Base-by-base conservation (phyloP, 2,113 vertebrate genomes). In the Pelusios castaneus region DNA sequence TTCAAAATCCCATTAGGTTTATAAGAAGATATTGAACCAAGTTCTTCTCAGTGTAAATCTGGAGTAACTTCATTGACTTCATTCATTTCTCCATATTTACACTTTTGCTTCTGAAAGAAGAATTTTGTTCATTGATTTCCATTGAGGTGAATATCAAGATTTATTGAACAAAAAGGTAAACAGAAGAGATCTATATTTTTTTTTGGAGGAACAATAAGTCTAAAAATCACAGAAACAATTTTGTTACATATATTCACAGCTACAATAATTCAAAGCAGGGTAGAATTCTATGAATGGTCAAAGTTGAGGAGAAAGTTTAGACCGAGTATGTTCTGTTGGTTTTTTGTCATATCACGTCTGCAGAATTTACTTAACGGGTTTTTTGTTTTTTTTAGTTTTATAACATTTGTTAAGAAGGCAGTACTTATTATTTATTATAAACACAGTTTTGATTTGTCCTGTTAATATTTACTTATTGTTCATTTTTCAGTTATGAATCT, bases 381-480 rank as follows among this genome's bases (percentile, higher is more conserved):
- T 94, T 47, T 47, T 47, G 47, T 87, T 94, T 81, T 92, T 67
- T 67, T 34, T 34, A 21, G 34, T 34, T 67, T 21, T 67, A 21
- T 19, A 34, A 16, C 14, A 34, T 63, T 63, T 63, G 60, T 63
- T 63, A 17, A 63, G 60, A 63, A 63, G 60, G 31, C 34, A n/a
- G 79, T 82, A 84, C 8, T 0, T 94, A 10, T n/a, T 63, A 63
- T 92, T 96, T 90, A 83, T 88, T 79, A 41, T 43, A 55, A 43
- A 76, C 90, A 92, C 0, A 0, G 75, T 92, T 94, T 90, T 3
- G 38, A 34, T 93, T 84, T 34, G 41, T 82, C 92, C 41, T 76
- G 78, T 25, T 77, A n/a, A 81, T 92, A 88, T 79, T 91, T 92
- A 90, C 43, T 52, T 45, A 54, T 34, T 85, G 34, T 90, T 95